Evolutionary conservation across 2,888 invertebrate genomes (phyloP), one percentile per base, ranked within the genome.

Genomic region (Dorcus parallelipipedus): DNA sequence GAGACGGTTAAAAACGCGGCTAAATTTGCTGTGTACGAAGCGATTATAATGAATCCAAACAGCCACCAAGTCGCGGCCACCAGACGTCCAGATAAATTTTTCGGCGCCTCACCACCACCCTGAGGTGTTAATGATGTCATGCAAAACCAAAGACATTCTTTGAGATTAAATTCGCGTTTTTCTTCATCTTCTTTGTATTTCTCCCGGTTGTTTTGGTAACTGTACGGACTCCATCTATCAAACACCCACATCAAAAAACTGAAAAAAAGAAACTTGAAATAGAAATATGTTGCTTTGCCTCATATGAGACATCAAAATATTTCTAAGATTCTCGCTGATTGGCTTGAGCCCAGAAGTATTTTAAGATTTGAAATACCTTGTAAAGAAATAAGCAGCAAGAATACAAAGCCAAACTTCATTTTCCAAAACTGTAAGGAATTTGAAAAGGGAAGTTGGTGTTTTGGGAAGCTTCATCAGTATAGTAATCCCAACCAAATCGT

Each of bases 51-150:
- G 78, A 98, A 98, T 0, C 97, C 97, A 79, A 98, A 98, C 23
- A 98, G 81, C 98, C 98, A 98, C 97, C 97, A 97, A 0, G 97
- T 97, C 2, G 97, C 97, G 0, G 97, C 97, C 0, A 98, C 90
- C 9, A 98, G 80, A 51, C 97, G 84, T 0, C 97, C 97, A 0
- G 97, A 97, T 0, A 98, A 82, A 77, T 97, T 97, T 77, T 96
- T 95, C 0, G 97, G 97, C 0, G 96, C 96, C 77, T 97, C 96
- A 0, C 96, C 96, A 0, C 96, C 96, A 0, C 96, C 95, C 78
- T 91, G 86, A 0, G 98, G 98, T 0, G 97, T 98, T 14, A 98
- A 79, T 39, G 97, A 97, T 42, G 97, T 97, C 95, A 98, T 96
- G 73, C 97, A 97, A 77, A 98, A 98, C 97, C 97, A 98, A 0